Conservation (phyloP, 2,888 invertebrate genomes). For the Pocota personata region DNA sequence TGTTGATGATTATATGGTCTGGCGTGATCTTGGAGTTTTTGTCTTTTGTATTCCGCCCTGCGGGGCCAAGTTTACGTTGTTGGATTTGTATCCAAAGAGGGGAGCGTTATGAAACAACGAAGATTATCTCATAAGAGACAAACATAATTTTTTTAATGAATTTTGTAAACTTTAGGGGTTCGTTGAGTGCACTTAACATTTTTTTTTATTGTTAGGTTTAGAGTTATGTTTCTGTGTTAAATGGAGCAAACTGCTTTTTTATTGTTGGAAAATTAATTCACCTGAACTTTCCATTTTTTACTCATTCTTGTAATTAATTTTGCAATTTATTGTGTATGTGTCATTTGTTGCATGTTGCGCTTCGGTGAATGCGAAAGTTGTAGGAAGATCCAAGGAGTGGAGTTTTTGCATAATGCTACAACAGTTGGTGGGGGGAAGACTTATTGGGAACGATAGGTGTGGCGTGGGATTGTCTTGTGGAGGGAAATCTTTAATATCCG, state of each 20-base stretch:
- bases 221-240: conserved; percentile 3
- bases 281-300: conserved; percentile 53
- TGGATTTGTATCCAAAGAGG: conserved; percentile 6
- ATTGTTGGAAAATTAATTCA: conserved; percentile 33
- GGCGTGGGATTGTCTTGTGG: neutral
- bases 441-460: conserved; percentile 4
- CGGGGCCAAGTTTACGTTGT: conserved; percentile 54
- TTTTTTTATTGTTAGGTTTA: neutral
- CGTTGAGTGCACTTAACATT: conserved; percentile 32
- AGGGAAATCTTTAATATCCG: neutral
- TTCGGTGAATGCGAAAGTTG: conserved; percentile 59
- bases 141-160: conserved; percentile 20
- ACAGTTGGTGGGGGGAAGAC: neutral
- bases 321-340: conserved; percentile 37
- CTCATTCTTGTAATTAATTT: conserved; percentile 32
- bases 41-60: conserved; percentile 32
- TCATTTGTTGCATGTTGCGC: conserved; percentile 50
- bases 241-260: conserved; percentile 37
- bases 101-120: conserved; percentile 50
- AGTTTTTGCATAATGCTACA: conserved; percentile 29
- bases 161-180: conserved; percentile 31
- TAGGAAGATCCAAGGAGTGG: conserved; percentile 39
- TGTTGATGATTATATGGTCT: conserved; percentile 39
- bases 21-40: conserved; percentile 50
- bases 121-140: conserved; percentile 37